Evolutionary conservation across 1,140 invertebrate genomes (phyloP).

Genomic region (Drosophila chauvacae): DNA sequence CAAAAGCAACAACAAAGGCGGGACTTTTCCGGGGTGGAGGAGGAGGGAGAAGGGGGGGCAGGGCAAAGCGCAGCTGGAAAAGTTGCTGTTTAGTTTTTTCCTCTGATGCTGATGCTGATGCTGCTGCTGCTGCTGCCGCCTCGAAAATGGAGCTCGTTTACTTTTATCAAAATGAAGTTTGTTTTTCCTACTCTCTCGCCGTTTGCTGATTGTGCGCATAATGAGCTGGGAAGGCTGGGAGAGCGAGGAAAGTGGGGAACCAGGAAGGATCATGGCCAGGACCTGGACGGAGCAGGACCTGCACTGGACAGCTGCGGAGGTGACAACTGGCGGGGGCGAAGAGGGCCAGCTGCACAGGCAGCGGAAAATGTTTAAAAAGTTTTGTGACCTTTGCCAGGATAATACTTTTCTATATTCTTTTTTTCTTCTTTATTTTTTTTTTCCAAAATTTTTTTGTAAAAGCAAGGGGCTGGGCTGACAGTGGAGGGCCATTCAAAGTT

Average conservation of each 20-base stretch:
- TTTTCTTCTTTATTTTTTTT: not conserved
- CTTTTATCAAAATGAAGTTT: constrained; percentile 73
- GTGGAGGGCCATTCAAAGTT: constrained; percentile 55
- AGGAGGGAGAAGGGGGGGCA: not conserved
- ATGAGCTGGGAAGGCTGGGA: constrained; percentile 22
- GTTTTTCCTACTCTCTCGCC: constrained; percentile 33
- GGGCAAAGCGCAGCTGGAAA: constrained; percentile 47
- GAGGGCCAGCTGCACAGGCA: not conserved
- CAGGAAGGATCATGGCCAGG: constrained; percentile 20
- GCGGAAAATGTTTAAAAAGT: constrained; percentile 50
- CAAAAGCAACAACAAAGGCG: constrained; percentile 43
- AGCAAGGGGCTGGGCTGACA: constrained; percentile 5
- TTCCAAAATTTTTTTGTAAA: not conserved
- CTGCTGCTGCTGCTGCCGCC: constrained; percentile 2
- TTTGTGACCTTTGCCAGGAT: constrained; percentile 62
- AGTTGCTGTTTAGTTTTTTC: constrained; percentile 61
- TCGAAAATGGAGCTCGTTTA: constrained; percentile 64
- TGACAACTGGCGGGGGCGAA: not conserved
- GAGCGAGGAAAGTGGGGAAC: too few relatives aligned
- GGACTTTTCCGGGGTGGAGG: not conserved
- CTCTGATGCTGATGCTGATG: constrained; percentile 7
- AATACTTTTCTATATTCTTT: not conserved
- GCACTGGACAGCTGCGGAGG: constrained; percentile 17
- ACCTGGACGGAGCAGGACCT: constrained; percentile 20
- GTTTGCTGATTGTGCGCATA: constrained; percentile 57